A percentile compares a stretch with the other conserved stretches of the same genome.
phyloP scores from a whole-genome alignment of 2,113 vertebrate genomes.

The Enhydra lutris region DNA sequence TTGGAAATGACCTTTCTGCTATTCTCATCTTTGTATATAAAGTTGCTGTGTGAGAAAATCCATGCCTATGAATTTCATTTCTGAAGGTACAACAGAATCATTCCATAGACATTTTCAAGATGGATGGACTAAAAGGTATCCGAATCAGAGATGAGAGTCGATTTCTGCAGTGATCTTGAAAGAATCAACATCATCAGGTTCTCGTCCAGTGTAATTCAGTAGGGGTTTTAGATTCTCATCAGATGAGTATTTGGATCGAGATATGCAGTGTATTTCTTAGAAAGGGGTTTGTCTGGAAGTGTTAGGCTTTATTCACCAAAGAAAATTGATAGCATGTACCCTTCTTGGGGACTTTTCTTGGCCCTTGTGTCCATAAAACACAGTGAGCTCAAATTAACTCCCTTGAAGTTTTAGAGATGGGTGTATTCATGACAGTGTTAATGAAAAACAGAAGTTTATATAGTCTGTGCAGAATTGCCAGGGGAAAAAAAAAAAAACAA shows the following conservation, averaged over 20 bases:
- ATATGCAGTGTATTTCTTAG: neutral
- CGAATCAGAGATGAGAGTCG: slow-evolving; percentile 48
- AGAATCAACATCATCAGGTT: slow-evolving; percentile 52
- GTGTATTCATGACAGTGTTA: neutral
- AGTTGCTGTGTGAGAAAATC: slow-evolving; percentile 70
- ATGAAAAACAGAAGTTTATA: slow-evolving; percentile 19
- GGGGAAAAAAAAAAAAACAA: neutral
- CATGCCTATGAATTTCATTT: slow-evolving; percentile 72
- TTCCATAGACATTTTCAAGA: slow-evolving; percentile 73
- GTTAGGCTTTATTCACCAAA: neutral
- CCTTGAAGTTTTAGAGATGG: neutral
- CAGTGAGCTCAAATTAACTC: neutral
- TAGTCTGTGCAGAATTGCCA: slow-evolving; percentile 41
- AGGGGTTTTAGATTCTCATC: slow-evolving; percentile 46
- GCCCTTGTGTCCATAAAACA: neutral
- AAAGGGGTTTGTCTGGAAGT: neutral
- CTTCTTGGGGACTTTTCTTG: neutral
- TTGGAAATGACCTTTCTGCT: slow-evolving; percentile 77
- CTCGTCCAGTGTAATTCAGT: slow-evolving; percentile 7
- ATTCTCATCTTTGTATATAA: slow-evolving; percentile 76
- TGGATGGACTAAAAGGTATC: slow-evolving; percentile 62
- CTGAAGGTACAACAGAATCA: slow-evolving; percentile 65
- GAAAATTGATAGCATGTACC: neutral
- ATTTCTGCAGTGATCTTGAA: slow-evolving; percentile 65
- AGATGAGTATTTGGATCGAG: neutral